A percentile compares a stretch with the other conserved stretches of the same genome.
Evolutionary conservation across 2,113 vertebrate genomes (phyloP).

Genomic region (Athene cunicularia): DNA sequence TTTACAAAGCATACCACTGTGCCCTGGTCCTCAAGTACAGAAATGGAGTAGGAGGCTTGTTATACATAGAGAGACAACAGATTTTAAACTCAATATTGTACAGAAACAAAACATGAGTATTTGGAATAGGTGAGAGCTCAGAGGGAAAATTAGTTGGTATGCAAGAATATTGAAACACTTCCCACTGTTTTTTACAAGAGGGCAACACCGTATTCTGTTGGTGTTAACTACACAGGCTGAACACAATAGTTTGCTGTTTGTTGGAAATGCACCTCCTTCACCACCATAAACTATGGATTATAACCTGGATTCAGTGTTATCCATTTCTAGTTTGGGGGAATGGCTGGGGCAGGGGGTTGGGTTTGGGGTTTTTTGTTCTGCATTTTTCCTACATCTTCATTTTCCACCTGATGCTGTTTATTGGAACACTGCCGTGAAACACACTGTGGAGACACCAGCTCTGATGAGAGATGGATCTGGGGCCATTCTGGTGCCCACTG

Average conservation of each 20-base stretch:
- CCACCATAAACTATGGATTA: background rate
- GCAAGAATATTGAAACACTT: background rate
- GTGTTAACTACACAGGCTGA: background rate
- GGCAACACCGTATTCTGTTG: background rate
- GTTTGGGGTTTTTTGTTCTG: background rate
- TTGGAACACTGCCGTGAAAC: background rate
- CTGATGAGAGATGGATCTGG: background rate
- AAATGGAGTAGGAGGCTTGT: background rate
- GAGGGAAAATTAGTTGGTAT: background rate
- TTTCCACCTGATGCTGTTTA: background rate
- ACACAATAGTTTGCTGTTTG: background rate
- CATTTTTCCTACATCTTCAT: background rate
- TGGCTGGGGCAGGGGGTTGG: fast-evolving
- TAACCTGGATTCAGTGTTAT: background rate
- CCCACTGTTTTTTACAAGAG: background rate
- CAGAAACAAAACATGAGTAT: background rate
- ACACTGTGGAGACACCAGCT: background rate
- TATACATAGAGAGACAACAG: background rate
- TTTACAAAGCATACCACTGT: background rate
- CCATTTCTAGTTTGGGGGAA: background rate
- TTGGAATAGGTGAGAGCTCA: background rate
- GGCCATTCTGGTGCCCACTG: background rate
- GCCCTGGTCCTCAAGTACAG: background rate
- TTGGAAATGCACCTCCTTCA: background rate
- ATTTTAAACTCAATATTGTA: background rate